Conservation (phyloP, 2,888 invertebrate genomes). For the Caenorhabditis uteleia region DNA sequence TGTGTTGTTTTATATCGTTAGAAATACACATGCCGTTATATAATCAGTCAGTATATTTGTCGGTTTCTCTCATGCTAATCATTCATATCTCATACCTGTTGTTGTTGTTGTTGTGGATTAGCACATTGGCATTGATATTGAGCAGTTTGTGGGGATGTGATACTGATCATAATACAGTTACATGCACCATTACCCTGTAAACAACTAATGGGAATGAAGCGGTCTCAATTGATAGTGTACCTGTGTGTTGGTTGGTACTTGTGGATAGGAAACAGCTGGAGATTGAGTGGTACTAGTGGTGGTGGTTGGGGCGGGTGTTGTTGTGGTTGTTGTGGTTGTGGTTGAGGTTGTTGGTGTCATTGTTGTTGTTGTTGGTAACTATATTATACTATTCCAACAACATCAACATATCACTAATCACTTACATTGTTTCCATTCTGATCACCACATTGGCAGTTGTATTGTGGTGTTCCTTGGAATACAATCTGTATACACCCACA, state of each 20-base stretch:
- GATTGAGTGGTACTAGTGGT: constrained; percentile 16
- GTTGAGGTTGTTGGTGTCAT: constrained; percentile 31
- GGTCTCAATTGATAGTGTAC: too few species aligned
- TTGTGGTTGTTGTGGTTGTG: constrained; percentile 29
- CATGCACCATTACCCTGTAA: constrained; percentile 37
- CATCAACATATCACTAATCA: background rate
- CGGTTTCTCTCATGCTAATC: background rate
- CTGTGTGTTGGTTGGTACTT: constrained; percentile 39
- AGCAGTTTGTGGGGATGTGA: constrained; percentile 53
- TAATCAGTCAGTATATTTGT: too few species aligned
- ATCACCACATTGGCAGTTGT: constrained; percentile 57
- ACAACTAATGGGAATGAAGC: background rate
- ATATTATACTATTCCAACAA: too few species aligned
- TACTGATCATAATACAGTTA: constrained; percentile 59
- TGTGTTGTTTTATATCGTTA: too few species aligned
- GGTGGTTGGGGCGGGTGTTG: constrained; percentile 26
- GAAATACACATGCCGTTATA: too few species aligned
- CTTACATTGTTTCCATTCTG: constrained; percentile 44
- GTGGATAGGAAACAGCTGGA: constrained; percentile 16
- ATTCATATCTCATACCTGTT: constrained; percentile 2
- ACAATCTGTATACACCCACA: constrained; percentile 60
- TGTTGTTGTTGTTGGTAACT: constrained; percentile 36
- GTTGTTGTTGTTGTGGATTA: constrained; percentile 10
- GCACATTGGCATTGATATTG: constrained; percentile 56
- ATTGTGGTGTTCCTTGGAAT: constrained; percentile 51